These are phyloP conservation scores for Oreamnos americanus DNA, from an alignment of 2,113 vertebrate genomes.

Conservation along the genomic window DNA sequence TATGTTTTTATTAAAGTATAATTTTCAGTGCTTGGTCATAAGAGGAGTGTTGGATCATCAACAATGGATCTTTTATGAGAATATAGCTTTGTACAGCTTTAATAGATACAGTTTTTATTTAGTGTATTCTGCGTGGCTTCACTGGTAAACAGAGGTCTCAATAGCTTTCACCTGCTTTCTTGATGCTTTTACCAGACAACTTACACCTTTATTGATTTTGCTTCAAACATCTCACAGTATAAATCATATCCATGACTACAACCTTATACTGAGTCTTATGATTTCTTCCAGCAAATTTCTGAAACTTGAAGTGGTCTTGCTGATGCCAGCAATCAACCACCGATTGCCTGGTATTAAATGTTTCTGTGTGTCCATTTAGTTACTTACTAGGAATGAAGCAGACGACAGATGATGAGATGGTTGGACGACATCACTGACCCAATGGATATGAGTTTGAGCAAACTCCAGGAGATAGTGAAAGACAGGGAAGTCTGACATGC, in stretches of 20 bases:
- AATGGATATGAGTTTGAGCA: not conserved
- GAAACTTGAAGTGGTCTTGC: not conserved
- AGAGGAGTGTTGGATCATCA: not conserved
- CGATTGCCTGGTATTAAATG: not conserved
- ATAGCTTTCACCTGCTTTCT: not conserved
- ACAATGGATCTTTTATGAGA: not conserved
- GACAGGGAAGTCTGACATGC: not conserved
- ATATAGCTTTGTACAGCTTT: not conserved
- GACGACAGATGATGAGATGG: not conserved
- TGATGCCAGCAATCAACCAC: not conserved
- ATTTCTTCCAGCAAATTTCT: not conserved
- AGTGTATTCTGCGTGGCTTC: not conserved
- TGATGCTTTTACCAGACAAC: not conserved
- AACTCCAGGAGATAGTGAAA: not conserved
- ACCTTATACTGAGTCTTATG: not conserved
- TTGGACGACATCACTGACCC: not conserved
- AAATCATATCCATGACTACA: not conserved
- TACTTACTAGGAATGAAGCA: not conserved
- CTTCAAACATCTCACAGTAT: not conserved
- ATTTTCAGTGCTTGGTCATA: too few relatives aligned
- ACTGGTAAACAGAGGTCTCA: not conserved
- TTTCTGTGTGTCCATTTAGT: not conserved
- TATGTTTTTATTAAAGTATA: not conserved
- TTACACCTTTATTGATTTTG: not conserved
- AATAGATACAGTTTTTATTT: not conserved